These are phyloP conservation scores for Drosophila melanica DNA, from an alignment of 1,140 invertebrate genomes.

Conservation along the genomic window DNA sequence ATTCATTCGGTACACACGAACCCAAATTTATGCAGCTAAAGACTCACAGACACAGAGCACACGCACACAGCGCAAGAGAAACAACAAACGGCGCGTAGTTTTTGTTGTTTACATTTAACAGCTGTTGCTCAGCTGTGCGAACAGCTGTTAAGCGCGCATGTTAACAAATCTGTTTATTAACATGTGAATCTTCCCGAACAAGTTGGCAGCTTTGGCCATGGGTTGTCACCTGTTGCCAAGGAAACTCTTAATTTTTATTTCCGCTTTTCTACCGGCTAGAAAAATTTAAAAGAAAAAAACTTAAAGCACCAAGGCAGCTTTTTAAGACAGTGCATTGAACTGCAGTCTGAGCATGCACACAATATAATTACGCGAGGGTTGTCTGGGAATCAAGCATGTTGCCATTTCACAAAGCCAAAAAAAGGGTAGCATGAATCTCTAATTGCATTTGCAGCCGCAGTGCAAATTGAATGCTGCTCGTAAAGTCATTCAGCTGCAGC, in stretches of 20 bases:
- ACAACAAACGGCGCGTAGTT: conserved; percentile 36
- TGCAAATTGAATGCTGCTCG: conserved; percentile 66
- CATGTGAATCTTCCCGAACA: background rate
- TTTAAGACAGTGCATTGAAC: conserved; percentile 68
- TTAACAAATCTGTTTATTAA: conserved; percentile 25
- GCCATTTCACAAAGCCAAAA: conserved; percentile 63
- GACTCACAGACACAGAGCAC: conserved; percentile 4
- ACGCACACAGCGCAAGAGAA: conserved; percentile 3
- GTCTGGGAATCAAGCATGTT: conserved; percentile 65
- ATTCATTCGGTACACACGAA: conserved; percentile 33
- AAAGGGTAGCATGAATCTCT: conserved; percentile 58
- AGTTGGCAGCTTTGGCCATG: conserved; percentile 19
- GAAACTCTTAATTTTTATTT: background rate
- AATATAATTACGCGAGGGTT: conserved; percentile 42
- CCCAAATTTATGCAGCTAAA: conserved; percentile 13
- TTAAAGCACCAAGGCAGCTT: background rate
- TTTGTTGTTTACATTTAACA: conserved; percentile 54
- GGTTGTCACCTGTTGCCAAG: conserved; percentile 29
- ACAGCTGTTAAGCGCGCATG: conserved; percentile 38
- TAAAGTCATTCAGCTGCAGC: conserved; percentile 60
- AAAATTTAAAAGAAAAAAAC: too few relatives aligned
- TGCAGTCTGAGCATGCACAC: conserved; percentile 54
- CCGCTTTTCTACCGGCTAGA: background rate
- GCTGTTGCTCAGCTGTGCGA: conserved; percentile 40
- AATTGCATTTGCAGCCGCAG: conserved; percentile 70